Percentiles rank a stretch among this genome's conserved stretches.
These are phyloP conservation scores for Dolichoris vasculosae DNA, from an alignment of 1,140 invertebrate species.

Conservation along the genomic window DNA sequence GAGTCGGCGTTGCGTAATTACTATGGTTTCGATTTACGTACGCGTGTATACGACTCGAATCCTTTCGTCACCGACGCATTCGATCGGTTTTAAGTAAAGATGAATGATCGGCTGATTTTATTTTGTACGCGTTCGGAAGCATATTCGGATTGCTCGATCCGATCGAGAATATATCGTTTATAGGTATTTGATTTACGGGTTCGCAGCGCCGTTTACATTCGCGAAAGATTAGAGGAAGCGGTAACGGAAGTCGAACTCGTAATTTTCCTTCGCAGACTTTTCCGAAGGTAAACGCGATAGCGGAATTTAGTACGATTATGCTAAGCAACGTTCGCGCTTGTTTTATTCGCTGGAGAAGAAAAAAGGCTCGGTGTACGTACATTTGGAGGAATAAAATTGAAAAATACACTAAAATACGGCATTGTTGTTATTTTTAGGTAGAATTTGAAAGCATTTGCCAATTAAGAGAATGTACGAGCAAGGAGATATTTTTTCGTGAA, in stretches of 20 bases:
- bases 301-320: neutral
- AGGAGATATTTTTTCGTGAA: conserved; percentile 43
- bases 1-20: no score
- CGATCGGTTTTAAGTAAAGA: no score
- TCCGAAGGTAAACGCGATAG: neutral
- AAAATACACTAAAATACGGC: neutral
- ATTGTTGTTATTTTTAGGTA: conserved; percentile 9
- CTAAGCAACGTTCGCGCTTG: neutral
- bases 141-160: no score
- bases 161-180: no score
- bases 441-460: conserved; percentile 30
- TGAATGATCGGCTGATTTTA: no score
- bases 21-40: no score
- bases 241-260: neutral
- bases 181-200: no score
- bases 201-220: no score
- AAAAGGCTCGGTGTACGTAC: neutral
- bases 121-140: no score
- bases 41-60: no score
- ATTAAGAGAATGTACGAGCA: conserved; percentile 22
- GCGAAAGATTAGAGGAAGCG: no score
- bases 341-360: neutral
- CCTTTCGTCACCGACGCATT: no score
- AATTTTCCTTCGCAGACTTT: neutral
- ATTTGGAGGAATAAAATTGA: neutral